Evolutionary conservation across 2,888 invertebrate genomes (phyloP).

Genomic region (Norana najaformis): DNA sequence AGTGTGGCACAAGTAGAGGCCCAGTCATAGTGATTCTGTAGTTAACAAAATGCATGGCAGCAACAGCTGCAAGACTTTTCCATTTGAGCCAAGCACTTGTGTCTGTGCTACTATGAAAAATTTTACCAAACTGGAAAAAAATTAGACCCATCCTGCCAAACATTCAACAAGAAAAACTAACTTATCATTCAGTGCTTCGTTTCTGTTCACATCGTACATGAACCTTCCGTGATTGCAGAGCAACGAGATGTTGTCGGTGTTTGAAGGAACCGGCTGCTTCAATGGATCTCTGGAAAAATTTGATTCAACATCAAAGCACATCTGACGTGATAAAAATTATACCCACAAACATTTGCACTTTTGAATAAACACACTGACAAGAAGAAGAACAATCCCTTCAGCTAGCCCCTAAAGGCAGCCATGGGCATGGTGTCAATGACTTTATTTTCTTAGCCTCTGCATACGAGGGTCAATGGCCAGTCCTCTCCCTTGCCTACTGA

Average conservation of each 20-base stretch:
- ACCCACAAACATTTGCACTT: neutral
- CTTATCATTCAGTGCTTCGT: neutral
- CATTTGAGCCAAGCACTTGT: neutral
- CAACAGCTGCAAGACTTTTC: neutral
- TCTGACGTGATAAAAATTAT: neutral
- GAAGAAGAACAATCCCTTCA: too few species aligned
- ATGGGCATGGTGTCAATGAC: too few species aligned
- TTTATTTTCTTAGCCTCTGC: too few species aligned
- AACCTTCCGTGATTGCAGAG: conserved; percentile 57
- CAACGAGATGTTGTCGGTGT: conserved; percentile 50
- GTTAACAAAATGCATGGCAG: neutral
- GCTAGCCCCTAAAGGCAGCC: too few species aligned
- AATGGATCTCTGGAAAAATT: conserved; percentile 50
- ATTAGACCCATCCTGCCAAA: neutral
- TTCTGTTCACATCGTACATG: conserved; percentile 50
- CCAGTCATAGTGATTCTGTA: neutral
- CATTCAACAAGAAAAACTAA: neutral
- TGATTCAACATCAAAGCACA: neutral
- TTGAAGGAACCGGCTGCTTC: conserved; percentile 47
- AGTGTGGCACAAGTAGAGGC: neutral
- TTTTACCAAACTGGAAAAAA: too few species aligned
- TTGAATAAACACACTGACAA: neutral
- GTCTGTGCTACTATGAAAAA: neutral
- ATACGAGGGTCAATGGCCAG: too few species aligned
- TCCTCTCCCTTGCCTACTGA: too few species aligned